A percentile compares a stretch with the other conserved stretches of the same genome.
Evolutionary conservation across 1,140 invertebrate genomes (phyloP).

Genomic region (Dendroctonus ponderosae): DNA sequence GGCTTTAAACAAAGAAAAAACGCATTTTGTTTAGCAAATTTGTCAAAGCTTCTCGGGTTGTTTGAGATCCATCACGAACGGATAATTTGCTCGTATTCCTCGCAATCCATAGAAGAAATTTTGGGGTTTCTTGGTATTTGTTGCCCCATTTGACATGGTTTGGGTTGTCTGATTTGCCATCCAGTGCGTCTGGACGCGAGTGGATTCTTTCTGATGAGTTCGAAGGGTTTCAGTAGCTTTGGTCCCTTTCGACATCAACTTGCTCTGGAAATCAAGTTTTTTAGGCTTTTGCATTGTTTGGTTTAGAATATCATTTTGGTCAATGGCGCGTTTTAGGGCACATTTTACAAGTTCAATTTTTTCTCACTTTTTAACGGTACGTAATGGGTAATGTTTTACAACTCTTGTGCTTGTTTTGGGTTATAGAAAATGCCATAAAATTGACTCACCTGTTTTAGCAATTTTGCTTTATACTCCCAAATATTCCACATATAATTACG

Average conservation of each 20-base stretch:
- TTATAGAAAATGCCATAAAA: too few relatives aligned
- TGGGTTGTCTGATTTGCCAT: constrained; percentile 54
- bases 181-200: constrained; percentile 56
- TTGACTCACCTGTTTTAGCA: constrained; percentile 33
- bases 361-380: too few relatives aligned
- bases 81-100: constrained; percentile 46
- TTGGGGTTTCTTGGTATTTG: constrained; percentile 54
- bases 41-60: neutral
- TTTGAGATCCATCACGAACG: constrained; percentile 16
- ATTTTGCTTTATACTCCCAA: constrained; percentile 64
- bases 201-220: constrained; percentile 55
- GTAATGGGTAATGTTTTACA: too few relatives aligned
- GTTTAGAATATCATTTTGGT: too few relatives aligned
- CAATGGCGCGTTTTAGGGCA: too few relatives aligned
- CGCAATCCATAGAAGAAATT: constrained; percentile 59
- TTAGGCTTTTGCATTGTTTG: too few relatives aligned
- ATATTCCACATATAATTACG: constrained; percentile 71
- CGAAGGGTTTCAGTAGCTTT: constrained; percentile 61
- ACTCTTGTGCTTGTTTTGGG: too few relatives aligned
- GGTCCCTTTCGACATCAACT: constrained; percentile 58
- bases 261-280: constrained; percentile 51
- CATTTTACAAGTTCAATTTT: too few relatives aligned
- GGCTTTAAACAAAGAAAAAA: constrained; percentile 3
- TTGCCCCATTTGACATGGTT: constrained; percentile 56
- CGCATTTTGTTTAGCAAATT: neutral